phyloP scores from a whole-genome alignment of 2,797 vertebrate genomes.

The Pitangus sulphuratus region DNA sequence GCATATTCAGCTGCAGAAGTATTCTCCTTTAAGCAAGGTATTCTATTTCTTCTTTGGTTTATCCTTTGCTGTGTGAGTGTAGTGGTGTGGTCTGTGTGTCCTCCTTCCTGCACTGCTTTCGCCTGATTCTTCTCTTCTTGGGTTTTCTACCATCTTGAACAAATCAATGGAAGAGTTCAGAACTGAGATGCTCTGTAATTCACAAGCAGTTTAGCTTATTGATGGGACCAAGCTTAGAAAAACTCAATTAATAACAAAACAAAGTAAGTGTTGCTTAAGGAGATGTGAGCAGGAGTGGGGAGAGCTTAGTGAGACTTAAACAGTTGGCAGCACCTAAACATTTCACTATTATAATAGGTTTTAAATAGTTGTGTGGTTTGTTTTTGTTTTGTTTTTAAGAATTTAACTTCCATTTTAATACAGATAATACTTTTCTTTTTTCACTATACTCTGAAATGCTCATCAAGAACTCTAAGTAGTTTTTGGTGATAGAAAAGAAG shows the following conservation, averaged over 20 bases:
- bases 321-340: not conserved
- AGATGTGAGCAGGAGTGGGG: accelerated
- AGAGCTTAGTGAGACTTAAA: not conserved
- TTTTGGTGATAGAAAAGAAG: not conserved
- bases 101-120: not conserved
- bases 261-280: not conserved
- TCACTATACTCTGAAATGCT: not conserved
- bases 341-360: accelerated
- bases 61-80: not conserved
- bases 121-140: not conserved
- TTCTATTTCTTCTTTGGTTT: not conserved
- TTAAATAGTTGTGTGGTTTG: accelerated
- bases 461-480: not conserved
- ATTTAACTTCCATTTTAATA: not conserved
- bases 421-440: not conserved
- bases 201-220: not conserved
- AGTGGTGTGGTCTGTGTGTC: accelerated
- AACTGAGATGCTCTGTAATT: not conserved
- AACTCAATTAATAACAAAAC: not conserved
- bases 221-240: not conserved
- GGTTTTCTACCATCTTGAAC: not conserved
- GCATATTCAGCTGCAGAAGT: not conserved
- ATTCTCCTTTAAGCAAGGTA: not conserved
- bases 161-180: not conserved
- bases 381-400: not conserved